Evolutionary conservation across 2,888 invertebrate species (phyloP), one percentile per base, ranked within the genome.

Genomic region (Drosophila birchii): DNA sequence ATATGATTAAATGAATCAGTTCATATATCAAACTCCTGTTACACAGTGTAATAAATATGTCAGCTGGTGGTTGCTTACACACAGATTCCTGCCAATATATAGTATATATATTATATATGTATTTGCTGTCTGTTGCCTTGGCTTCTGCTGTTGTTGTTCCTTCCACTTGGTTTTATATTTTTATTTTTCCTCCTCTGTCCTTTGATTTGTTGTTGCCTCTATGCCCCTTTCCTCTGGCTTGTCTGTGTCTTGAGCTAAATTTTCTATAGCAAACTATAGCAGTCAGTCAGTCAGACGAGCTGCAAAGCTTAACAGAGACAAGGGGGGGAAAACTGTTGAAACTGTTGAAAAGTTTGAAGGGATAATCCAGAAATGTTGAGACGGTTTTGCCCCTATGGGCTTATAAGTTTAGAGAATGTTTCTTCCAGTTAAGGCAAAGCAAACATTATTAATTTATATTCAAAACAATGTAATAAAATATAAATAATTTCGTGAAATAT

Each of bases 181-280:
- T 32, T 38, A 44, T 64, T 51, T 36, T 26, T n/a, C 14, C 2
- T n/a, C 16, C 36, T 14, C 20, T n/a, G 32, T 9, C 23, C 51
- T 73, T 82, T 82, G 73, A 73, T 72, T 78, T 81, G 69, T 58
- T 32, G 36, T n/a, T 12, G 38, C 57, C 63, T 39, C 54, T 18
- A 5, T 43, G 45, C 54, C 43, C 57, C 51, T 26, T 57, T 80
- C 62, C 68, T 2, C 18, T 11, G 55, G 53, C 64, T 57, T 56
- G 51, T 54, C 68, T 80, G 62, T 78, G 80, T 72, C 64, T 80
- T 71, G 66, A 73, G 80, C 80, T 63, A 75, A 75, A 88, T 82
- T 74, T 64, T 43, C 41, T 43, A 51, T 26, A n/a, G 44, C 55
- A 51, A 41, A 36, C 41, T n/a, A n/a, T n/a, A n/a, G n/a, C 57